Evolutionary conservation across 2,888 invertebrate genomes (phyloP), one percentile per base, ranked within the genome.

Genomic region (Leucophora obtusa): DNA sequence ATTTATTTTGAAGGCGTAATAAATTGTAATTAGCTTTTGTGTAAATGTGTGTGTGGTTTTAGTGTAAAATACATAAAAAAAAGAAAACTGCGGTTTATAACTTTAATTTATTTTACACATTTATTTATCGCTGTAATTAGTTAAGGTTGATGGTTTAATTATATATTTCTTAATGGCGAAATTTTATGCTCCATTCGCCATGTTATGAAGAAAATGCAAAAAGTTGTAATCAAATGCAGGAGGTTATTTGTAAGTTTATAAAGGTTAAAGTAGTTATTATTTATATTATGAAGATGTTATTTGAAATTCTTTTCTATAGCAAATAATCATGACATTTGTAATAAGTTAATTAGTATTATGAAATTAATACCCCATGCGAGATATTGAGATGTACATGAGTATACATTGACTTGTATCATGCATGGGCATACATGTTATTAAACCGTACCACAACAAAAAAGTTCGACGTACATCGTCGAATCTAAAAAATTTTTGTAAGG

Each of bases 81-180:
- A 15, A 28, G 28, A 28, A 28, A 28, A 28, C 28, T 63, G 47
- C 43, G 76, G 63, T 60, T 80, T 76, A 54, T 69, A 51, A 63
- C 50, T 65, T 69, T 69, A 76, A 72, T 80, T 80, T 76, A 72
- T 69, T 80, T 73, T 72, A 24, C 69, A 62, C 59, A 60, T 76
- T 76, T 76, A 80, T 76, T 80, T 80, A 76, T 80, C 18, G 76
- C 59, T 72, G 76, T 73, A 80, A 80, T 80, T 80, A 76, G 76
- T 65, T 59, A 43, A 68, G 80, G 80, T 72, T 59, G 69, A 73
- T 80, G 80, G 76, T 80, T 80, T 80, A 80, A 76, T 80, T 80
- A 80, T 72, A 76, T 71, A 28, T 50, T n/a, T 35, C 54, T 63
- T 65, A 73, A 72, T 63, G 72, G 35, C 35, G 7, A 58, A 71